These are phyloP conservation scores for Clepsis dumicolana DNA, from an alignment of 2,888 invertebrate species.

Conservation along the genomic window DNA sequence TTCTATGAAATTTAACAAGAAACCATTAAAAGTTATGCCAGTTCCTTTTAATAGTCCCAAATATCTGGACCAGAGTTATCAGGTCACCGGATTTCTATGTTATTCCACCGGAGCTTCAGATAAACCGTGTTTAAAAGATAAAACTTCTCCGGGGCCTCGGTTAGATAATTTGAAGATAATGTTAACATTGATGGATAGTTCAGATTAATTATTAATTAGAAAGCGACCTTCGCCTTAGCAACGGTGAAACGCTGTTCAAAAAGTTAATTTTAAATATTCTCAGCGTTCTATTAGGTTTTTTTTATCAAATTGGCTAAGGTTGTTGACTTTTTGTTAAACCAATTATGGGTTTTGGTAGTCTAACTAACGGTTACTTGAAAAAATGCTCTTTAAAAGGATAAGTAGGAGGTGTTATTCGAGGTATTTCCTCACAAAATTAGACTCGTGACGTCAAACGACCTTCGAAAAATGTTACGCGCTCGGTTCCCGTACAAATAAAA, in stretches of 20 bases:
- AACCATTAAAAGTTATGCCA: conserved; percentile 1
- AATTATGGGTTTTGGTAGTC: neutral
- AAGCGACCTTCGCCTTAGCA: conserved; percentile 21
- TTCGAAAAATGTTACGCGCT: too few relatives aligned
- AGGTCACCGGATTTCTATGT: conserved; percentile 36
- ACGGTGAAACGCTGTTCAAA: conserved; percentile 4
- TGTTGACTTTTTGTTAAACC: neutral
- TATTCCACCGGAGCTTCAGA: conserved; percentile 6
- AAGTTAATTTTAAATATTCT: neutral
- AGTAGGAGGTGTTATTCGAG: too few relatives aligned
- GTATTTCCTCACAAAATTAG: too few relatives aligned
- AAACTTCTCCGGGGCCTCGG: neutral
- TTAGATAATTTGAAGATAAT: conserved; percentile 9
- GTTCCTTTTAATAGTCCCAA: conserved; percentile 16
- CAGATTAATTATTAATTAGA: conserved; percentile 35
- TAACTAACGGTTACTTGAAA: too few relatives aligned
- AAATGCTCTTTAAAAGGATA: too few relatives aligned
- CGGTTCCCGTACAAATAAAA: too few relatives aligned
- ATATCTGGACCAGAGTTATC: conserved; percentile 16
- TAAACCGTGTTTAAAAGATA: conserved; percentile 16
- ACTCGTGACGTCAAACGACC: too few relatives aligned
- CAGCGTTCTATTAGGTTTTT: neutral
- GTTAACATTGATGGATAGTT: conserved; percentile 21
- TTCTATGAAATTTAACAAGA: neutral
- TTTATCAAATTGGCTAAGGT: neutral